Evolutionary conservation across 2,797 vertebrate genomes (phyloP).

Genomic region (Oryzias dopingdopingensis): DNA sequence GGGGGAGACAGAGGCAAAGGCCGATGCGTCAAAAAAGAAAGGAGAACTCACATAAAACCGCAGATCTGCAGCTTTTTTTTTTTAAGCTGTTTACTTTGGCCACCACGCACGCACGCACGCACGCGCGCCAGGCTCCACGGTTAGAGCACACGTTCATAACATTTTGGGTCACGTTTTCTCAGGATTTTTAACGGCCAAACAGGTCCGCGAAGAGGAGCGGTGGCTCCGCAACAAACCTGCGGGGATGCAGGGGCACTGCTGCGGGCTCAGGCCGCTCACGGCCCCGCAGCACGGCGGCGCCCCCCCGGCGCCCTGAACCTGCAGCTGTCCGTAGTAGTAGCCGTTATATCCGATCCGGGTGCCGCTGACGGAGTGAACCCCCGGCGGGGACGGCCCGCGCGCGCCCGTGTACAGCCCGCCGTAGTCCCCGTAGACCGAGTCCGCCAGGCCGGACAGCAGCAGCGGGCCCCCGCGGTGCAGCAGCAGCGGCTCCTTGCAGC

Average conservation of each 20-base stretch:
- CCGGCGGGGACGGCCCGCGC: constrained; percentile 81
- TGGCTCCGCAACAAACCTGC: constrained; percentile 78
- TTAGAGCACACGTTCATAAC: no score
- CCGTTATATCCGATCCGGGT: constrained; percentile 89
- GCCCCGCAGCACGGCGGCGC: constrained; percentile 90
- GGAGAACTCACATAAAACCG: neutral
- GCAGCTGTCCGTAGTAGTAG: constrained; percentile 96
- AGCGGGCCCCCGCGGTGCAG: constrained; percentile 85
- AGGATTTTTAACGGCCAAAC: no score
- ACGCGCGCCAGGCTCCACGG: no score
- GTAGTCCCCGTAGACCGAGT: constrained; percentile 90
- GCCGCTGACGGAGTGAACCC: constrained; percentile 80
- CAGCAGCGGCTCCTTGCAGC: constrained; percentile 91
- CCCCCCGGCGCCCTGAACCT: constrained; percentile 86
- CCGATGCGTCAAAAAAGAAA: neutral
- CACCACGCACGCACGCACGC: no score
- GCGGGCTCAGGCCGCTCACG: constrained; percentile 83
- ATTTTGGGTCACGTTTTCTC: no score
- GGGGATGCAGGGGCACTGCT: constrained; percentile 92
- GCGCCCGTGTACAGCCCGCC: constrained; percentile 86
- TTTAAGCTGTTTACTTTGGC: neutral
- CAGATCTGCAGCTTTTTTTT: neutral
- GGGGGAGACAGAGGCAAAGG: neutral
- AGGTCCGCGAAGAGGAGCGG: no score
- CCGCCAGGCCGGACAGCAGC: constrained; percentile 84